Conservation (phyloP, 2,888 invertebrate genomes). For the Plebejus anna region DNA sequence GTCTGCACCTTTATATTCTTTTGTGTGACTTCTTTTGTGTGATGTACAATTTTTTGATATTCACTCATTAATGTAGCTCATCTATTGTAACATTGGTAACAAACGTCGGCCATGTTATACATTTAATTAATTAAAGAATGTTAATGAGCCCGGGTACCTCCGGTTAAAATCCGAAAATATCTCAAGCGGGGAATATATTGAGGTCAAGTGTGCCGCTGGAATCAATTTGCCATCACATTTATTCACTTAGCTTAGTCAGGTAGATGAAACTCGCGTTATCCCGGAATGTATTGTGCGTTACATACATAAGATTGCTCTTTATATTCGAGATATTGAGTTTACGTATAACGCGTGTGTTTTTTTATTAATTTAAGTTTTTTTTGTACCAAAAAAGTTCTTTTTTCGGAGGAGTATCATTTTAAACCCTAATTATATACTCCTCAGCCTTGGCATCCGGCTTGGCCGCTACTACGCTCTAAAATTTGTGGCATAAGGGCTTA, state of each 20-base stretch:
- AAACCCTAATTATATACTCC: too few relatives aligned
- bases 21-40: too few relatives aligned
- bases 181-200: conserved; percentile 23
- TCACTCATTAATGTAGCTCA: too few relatives aligned
- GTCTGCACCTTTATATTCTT: too few relatives aligned
- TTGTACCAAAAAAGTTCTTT: too few relatives aligned
- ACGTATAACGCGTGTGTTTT: too few relatives aligned
- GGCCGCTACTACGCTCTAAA: too few relatives aligned
- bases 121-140: conserved; percentile 23
- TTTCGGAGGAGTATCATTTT: too few relatives aligned
- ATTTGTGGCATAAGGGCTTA: too few relatives aligned
- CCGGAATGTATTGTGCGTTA: neutral
- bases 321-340: neutral
- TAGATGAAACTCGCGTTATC: conserved; percentile 18
- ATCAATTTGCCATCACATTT: conserved; percentile 28
- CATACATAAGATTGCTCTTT: neutral
- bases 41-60: too few relatives aligned
- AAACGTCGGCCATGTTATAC: neutral
- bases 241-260: conserved; percentile 25
- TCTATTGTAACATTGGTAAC: neutral
- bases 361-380: too few relatives aligned
- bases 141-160: neutral
- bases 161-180: conserved; percentile 24
- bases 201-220: conserved; percentile 24
- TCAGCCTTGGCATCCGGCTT: too few relatives aligned